Conservation (phyloP, 2,888 invertebrate species). For the Acheta domesticus region DNA sequence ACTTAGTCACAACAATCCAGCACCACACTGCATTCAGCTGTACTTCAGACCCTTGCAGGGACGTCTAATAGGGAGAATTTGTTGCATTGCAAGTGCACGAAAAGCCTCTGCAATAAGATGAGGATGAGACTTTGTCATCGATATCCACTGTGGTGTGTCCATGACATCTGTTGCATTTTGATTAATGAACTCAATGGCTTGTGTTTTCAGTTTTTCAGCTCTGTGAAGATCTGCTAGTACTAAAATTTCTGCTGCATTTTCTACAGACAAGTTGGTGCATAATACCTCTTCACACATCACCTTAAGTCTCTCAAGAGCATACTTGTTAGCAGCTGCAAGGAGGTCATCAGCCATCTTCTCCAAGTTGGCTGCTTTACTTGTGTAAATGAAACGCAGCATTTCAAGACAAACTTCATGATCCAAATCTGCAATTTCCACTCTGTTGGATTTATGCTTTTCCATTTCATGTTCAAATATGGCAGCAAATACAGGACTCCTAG, state of each 20-base stretch:
- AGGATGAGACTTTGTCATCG: slow-evolving; percentile 95
- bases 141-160: slow-evolving; percentile 97
- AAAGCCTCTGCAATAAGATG: slow-evolving; percentile 77
- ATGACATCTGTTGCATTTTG: slow-evolving; percentile 98
- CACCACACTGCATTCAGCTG: slow-evolving; percentile 59
- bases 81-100: slow-evolving; percentile 96
- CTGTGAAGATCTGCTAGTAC: slow-evolving; percentile 96
- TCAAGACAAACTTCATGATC: slow-evolving; percentile 96
- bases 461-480: slow-evolving; percentile 99
- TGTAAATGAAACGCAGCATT: slow-evolving; percentile 98
- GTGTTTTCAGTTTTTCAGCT: slow-evolving; percentile 96
- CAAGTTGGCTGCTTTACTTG: slow-evolving; percentile 91
- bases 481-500: slow-evolving; percentile 96
- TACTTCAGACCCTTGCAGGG: slow-evolving; percentile 90
- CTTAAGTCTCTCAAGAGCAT: slow-evolving; percentile 96
- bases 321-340: slow-evolving; percentile 97
- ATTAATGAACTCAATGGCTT: slow-evolving; percentile 98
- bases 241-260: slow-evolving; percentile 94
- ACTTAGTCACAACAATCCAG: background rate
- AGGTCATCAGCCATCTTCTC: slow-evolving; percentile 99
- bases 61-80: slow-evolving; percentile 97
- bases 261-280: slow-evolving; percentile 89
- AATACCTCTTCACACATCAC: slow-evolving; percentile 98
- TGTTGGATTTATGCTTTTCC: slow-evolving; percentile 95
- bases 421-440: slow-evolving; percentile 59